phyloP scores from a whole-genome alignment of 2,888 invertebrate species.

The Pogonocherus hispidulus region DNA sequence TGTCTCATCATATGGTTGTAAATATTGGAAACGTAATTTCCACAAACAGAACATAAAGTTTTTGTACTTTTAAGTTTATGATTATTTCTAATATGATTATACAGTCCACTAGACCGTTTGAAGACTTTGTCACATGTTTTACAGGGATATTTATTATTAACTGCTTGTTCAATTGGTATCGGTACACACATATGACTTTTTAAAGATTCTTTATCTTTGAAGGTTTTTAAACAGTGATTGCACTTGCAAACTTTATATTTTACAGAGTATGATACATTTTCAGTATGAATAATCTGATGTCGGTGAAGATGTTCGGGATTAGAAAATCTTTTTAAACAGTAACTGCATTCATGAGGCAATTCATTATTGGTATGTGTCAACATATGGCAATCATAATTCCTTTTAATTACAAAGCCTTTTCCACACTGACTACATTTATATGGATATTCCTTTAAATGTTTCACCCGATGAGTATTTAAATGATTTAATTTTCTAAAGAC shows the following conservation, averaged over 20 bases:
- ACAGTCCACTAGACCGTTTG: slow-evolving; percentile 54
- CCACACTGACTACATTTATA: slow-evolving; percentile 59
- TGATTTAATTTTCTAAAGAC: slow-evolving; percentile 60
- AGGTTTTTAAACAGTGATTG: slow-evolving; percentile 55
- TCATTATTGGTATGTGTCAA: slow-evolving; percentile 57
- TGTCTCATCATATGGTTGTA: slow-evolving; percentile 59
- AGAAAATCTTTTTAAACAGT: slow-evolving; percentile 59
- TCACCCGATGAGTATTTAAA: slow-evolving; percentile 58
- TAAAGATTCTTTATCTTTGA: slow-evolving; percentile 54
- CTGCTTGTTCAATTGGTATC: slow-evolving; percentile 46
- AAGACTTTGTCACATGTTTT: slow-evolving; percentile 59
- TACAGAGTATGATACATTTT: slow-evolving; percentile 58
- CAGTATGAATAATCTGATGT: slow-evolving; percentile 60
- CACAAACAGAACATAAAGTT: slow-evolving; percentile 59
- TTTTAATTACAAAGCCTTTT: slow-evolving; percentile 61
- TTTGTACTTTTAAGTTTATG: slow-evolving; percentile 55
- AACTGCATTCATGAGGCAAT: slow-evolving; percentile 58
- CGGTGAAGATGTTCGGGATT: slow-evolving; percentile 61
- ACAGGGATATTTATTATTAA: slow-evolving; percentile 47
- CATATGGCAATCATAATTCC: slow-evolving; percentile 60
- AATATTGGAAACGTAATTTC: slow-evolving; percentile 58
- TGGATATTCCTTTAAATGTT: slow-evolving; percentile 60
- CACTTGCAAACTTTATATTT: slow-evolving; percentile 59
- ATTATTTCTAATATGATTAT: slow-evolving; percentile 55
- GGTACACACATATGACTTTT: slow-evolving; percentile 55